Percentiles rank a stretch among this genome's conserved stretches.
Conservation (phyloP, 2,113 vertebrate species). For the Peromyscus polionotus region DNA sequence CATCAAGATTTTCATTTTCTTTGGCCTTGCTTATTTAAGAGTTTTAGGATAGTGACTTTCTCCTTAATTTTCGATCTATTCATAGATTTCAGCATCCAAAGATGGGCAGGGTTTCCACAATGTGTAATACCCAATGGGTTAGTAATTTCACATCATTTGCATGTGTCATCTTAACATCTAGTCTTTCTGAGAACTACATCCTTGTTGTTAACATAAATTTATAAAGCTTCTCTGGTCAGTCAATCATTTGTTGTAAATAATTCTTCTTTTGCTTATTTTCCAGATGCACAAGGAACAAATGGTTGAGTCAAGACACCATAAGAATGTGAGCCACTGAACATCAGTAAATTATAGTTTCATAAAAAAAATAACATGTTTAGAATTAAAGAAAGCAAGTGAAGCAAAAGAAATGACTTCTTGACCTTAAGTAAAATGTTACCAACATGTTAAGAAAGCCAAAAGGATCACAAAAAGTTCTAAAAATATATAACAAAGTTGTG, state of each 20-base stretch:
- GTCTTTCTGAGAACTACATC: neutral
- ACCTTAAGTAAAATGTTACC: neutral
- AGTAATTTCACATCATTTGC: neutral
- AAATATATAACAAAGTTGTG: neutral
- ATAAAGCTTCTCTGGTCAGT: neutral
- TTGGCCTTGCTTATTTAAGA: neutral
- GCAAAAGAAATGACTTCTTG: neutral
- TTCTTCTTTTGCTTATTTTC: neutral
- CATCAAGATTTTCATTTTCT: neutral
- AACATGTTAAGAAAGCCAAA: neutral
- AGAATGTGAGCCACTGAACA: neutral
- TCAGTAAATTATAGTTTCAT: conserved; percentile 18
- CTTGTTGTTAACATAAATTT: neutral
- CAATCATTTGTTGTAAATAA: neutral
- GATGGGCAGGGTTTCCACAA: neutral
- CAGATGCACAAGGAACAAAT: neutral
- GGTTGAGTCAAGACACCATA: neutral
- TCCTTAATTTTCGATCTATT: neutral
- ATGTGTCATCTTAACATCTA: neutral
- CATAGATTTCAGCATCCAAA: neutral
- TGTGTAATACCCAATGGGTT: neutral
- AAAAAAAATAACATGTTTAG: neutral
- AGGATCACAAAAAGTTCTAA: neutral
- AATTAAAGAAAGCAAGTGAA: conserved; percentile 26
- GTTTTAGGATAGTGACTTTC: neutral